phyloP scores from a whole-genome alignment of 2,113 vertebrate genomes.

The Hemichromis elongatus region DNA sequence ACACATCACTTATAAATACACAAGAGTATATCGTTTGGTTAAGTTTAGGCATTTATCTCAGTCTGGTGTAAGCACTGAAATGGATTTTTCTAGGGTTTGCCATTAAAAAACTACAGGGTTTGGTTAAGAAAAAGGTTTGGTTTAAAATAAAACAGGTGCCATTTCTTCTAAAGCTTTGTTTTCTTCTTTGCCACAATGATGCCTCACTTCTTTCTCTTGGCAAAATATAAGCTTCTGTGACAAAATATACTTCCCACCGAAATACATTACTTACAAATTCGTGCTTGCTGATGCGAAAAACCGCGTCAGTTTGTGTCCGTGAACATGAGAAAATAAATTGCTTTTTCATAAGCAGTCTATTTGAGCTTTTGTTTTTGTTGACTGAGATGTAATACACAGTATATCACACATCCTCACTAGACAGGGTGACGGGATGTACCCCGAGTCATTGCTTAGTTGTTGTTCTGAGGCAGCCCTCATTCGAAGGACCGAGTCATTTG shows the following conservation, averaged over 20 bases:
- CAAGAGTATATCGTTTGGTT: background rate
- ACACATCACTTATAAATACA: background rate
- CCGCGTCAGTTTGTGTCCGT: fast-evolving
- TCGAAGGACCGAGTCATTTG: background rate
- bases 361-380: background rate
- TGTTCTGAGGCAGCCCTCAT: background rate
- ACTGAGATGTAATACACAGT: background rate
- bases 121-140: background rate
- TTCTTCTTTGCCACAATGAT: background rate
- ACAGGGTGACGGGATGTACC: background rate
- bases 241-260: background rate
- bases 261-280: background rate
- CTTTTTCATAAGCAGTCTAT: background rate
- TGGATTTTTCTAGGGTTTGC: background rate
- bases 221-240: background rate
- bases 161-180: background rate
- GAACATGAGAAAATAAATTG: background rate
- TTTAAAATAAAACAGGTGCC: background rate
- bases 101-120: background rate
- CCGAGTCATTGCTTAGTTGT: background rate
- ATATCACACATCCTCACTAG: background rate
- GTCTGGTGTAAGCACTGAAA: background rate
- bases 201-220: background rate
- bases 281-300: background rate
- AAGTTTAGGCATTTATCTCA: background rate